phyloP scores from a whole-genome alignment of 92 coral and sea anemone genomes.

The Phymanthus crucifer region DNA sequence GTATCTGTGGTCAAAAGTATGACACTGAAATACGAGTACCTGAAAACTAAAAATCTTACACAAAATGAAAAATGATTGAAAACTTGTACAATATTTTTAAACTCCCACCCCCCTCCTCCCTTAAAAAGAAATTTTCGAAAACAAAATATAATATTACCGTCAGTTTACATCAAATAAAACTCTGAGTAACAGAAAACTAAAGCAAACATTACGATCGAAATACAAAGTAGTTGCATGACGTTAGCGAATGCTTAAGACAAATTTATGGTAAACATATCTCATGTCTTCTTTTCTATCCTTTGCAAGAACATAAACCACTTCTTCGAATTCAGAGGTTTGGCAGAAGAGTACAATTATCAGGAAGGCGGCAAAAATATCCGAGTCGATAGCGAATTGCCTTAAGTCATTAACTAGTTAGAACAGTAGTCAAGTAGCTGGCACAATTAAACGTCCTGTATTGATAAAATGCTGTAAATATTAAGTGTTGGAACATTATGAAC shows the following conservation, averaged over 20 bases:
- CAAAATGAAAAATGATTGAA: not conserved
- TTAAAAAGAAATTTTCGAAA: not conserved
- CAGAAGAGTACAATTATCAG: not conserved
- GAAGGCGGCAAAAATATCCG: not conserved
- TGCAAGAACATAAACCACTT: not conserved
- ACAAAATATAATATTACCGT: not conserved
- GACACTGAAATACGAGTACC: no score
- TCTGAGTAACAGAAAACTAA: not conserved
- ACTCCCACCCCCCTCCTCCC: no score
- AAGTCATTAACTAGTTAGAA: conserved; percentile 14
- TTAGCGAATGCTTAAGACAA: not conserved
- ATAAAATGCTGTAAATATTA: not conserved
- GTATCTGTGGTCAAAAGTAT: no score
- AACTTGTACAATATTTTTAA: not conserved
- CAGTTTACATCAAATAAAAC: not conserved
- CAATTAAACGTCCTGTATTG: not conserved
- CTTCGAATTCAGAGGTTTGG: not conserved
- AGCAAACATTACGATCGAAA: not conserved
- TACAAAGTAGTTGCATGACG: not conserved
- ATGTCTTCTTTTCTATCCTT: not conserved
- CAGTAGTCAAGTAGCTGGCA: conserved; percentile 1
- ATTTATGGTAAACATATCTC: not conserved
- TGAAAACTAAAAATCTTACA: not conserved
- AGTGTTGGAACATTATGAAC: not conserved
- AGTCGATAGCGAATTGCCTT: not conserved